Conservation (phyloP, 1,140 invertebrate species). For the Capitella teleta region DNA sequence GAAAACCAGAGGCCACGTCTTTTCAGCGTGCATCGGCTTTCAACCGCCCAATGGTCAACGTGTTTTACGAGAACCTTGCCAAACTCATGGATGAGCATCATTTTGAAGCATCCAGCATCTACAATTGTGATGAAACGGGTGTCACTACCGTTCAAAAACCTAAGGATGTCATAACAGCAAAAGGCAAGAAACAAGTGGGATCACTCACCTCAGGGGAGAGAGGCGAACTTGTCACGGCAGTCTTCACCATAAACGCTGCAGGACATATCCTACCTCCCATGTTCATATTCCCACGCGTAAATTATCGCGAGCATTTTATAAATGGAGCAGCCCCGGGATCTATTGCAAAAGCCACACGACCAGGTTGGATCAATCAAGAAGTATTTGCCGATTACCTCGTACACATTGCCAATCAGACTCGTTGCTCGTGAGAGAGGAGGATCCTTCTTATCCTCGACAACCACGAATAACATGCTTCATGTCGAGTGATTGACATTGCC, state of each 20-base stretch:
- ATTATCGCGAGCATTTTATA: no score
- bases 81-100: constrained; percentile 17
- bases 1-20: constrained; percentile 40
- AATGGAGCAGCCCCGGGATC: no score
- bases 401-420: no score
- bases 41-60: constrained; percentile 32
- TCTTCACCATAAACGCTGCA: constrained; percentile 15
- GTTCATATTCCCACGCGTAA: no score
- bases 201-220: constrained; percentile 41
- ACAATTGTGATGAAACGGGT: constrained; percentile 46
- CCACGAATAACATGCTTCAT: no score
- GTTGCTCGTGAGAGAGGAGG: no score
- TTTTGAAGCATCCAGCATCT: constrained; percentile 29
- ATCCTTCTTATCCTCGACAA: no score
- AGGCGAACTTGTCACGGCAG: constrained; percentile 25
- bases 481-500: no score
- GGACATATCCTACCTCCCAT: constrained; percentile 25
- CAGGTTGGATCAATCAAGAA: no score
- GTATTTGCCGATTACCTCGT: no score
- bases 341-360: no score
- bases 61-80: constrained; percentile 21
- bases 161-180: constrained; percentile 36
- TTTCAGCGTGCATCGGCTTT: constrained; percentile 42
- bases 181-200: constrained; percentile 39
- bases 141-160: constrained; percentile 42